Conservation (phyloP, 2,797 vertebrate genomes). For the Rhinichthys osculus region DNA sequence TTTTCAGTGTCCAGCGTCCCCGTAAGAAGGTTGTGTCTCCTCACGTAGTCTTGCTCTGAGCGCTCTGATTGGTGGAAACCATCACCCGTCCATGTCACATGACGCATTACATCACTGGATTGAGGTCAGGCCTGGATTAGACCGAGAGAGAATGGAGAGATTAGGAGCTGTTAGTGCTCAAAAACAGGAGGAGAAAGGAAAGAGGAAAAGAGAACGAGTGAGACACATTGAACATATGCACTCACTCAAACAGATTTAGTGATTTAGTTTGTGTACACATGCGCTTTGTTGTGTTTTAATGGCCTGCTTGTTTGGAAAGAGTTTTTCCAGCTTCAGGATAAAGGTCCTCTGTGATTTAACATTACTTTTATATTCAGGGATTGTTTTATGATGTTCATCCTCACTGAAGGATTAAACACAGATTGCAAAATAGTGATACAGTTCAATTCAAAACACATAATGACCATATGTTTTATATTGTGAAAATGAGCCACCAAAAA, state of each 20-base stretch:
- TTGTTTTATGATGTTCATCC: background rate
- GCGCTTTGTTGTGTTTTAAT: background rate
- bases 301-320: background rate
- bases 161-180: conserved; percentile 26
- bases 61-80: conserved; percentile 70
- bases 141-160: conserved; percentile 50
- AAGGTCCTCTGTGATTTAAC: background rate
- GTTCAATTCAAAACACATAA: background rate
- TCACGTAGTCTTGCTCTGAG: conserved; percentile 66
- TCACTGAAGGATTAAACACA: background rate
- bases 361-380: background rate
- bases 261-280: background rate
- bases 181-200: conserved; percentile 34
- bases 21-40: conserved; percentile 64
- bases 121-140: conserved; percentile 85
- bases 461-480: background rate
- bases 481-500: background rate
- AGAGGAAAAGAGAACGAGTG: conserved; percentile 29
- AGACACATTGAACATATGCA: background rate
- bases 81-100: conserved; percentile 72
- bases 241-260: conserved; percentile 2
- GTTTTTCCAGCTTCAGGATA: background rate
- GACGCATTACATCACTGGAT: conserved; percentile 85
- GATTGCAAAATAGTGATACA: background rate
- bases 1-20: background rate